phyloP scores from a whole-genome alignment of 2,113 vertebrate species.

The Pelecanus crispus region DNA sequence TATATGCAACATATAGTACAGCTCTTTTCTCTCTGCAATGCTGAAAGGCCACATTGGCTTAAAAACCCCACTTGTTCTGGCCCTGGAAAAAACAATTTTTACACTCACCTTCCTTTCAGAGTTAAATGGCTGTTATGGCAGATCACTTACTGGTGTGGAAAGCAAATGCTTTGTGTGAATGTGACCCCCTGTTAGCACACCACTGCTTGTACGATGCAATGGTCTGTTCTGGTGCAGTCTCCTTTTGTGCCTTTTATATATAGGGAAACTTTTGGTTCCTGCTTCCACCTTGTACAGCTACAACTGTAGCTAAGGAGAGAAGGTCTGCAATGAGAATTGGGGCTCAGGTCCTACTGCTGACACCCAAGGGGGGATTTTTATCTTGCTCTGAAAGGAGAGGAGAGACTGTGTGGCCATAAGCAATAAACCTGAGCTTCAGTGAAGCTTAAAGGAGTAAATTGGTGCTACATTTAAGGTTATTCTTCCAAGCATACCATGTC shows the following conservation, averaged over 20 bases:
- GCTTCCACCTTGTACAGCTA: not conserved
- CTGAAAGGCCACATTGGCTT: not conserved
- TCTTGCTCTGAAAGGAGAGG: not conserved
- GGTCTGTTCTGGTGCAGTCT: not conserved
- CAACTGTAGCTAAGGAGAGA: not conserved
- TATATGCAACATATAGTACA: accelerated
- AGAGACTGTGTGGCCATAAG: not conserved
- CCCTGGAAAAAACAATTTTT: not conserved
- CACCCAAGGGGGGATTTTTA: not conserved
- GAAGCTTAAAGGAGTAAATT: not conserved
- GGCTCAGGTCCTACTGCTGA: not conserved
- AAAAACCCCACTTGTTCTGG: not conserved
- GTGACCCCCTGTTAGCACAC: not conserved
- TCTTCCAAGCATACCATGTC: not conserved
- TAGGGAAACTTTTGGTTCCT: not conserved
- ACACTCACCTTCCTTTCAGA: not conserved
- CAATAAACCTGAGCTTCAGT: not conserved
- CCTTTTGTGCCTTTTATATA: not conserved
- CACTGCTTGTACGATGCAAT: not conserved
- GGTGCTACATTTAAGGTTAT: not conserved
- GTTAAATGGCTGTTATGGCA: not conserved
- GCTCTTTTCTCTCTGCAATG: not conserved
- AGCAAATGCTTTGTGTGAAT: not conserved
- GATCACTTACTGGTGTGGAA: not conserved
- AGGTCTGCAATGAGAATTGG: not conserved